Percentiles rank a stretch among this genome's conserved stretches.
phyloP scores from a whole-genome alignment of 2,113 vertebrate genomes.

The Meriones unguiculatus region DNA sequence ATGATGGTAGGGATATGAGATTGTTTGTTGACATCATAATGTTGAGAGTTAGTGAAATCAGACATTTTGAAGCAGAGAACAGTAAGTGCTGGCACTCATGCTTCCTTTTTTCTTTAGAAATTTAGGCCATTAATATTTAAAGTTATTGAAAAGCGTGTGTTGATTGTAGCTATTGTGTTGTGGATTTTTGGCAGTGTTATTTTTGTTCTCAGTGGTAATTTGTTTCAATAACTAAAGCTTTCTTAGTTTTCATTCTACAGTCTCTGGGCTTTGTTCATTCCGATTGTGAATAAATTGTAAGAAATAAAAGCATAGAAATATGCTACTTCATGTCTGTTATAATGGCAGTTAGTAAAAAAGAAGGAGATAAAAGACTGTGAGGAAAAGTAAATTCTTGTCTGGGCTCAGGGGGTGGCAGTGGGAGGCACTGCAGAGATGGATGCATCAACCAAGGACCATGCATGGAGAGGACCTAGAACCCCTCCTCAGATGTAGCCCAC shows the following conservation, averaged over 20 bases:
- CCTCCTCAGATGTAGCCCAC: too few relatives aligned
- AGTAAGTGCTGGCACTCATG: background rate
- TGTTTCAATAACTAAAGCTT: background rate
- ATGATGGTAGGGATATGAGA: background rate
- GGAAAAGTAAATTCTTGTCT: background rate
- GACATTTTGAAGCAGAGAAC: background rate
- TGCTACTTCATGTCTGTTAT: background rate
- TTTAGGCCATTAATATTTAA: background rate
- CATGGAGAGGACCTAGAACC: too few relatives aligned
- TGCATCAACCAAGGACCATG: too few relatives aligned
- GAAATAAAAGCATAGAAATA: too few relatives aligned
- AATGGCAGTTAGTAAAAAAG: background rate
- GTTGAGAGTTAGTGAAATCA: background rate
- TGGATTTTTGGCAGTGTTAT: background rate
- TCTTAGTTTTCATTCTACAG: background rate
- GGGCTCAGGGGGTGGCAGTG: too few relatives aligned
- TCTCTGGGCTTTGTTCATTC: background rate
- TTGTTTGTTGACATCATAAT: background rate
- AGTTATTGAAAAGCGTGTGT: background rate
- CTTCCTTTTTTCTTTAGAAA: background rate
- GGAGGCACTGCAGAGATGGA: too few relatives aligned
- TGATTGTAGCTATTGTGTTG: background rate
- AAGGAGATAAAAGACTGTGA: background rate
- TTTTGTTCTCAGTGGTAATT: background rate
- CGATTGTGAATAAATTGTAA: too few relatives aligned